These are phyloP conservation scores for Drosophila nigromelanica DNA, from an alignment of 1,140 invertebrate genomes.

Conservation along the genomic window DNA sequence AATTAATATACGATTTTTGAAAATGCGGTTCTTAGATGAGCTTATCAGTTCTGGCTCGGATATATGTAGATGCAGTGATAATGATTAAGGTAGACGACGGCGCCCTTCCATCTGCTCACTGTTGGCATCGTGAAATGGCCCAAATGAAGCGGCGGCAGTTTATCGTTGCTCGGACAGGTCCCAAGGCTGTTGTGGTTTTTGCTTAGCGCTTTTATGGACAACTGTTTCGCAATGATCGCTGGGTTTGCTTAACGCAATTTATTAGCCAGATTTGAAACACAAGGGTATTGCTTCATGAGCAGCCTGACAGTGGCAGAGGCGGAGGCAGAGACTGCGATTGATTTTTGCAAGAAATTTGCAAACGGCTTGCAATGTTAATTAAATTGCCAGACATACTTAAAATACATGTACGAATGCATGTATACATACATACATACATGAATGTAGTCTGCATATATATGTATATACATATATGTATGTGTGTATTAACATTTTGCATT, in stretches of 20 bases:
- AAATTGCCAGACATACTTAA: constrained; percentile 38
- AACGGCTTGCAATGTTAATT: constrained; percentile 55
- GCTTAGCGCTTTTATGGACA: constrained; percentile 42
- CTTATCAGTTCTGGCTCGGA: no score
- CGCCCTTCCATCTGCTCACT: background rate
- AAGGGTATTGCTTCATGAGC: constrained; percentile 50
- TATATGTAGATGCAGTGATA: background rate
- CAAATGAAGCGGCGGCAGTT: constrained; percentile 43
- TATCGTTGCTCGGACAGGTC: constrained; percentile 50
- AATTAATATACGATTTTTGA: no score
- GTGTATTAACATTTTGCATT: constrained; percentile 34
- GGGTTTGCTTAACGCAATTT: constrained; percentile 53
- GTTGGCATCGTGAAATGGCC: constrained; percentile 7
- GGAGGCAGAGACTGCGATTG: constrained; percentile 35
- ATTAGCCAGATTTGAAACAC: constrained; percentile 58
- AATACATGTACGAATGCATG: constrained; percentile 21
- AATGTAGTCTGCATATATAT: background rate
- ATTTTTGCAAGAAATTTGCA: constrained; percentile 57
- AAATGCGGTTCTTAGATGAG: no score
- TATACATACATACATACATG: constrained; percentile 4
- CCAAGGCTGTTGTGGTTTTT: constrained; percentile 53
- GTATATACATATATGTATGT: constrained; percentile 11
- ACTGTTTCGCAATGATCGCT: constrained; percentile 46
- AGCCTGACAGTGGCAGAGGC: constrained; percentile 3
- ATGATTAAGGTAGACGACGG: no score